These are phyloP conservation scores for Neoscelio sp. DNA, from an alignment of 2,888 invertebrate species.

Conservation along the genomic window DNA sequence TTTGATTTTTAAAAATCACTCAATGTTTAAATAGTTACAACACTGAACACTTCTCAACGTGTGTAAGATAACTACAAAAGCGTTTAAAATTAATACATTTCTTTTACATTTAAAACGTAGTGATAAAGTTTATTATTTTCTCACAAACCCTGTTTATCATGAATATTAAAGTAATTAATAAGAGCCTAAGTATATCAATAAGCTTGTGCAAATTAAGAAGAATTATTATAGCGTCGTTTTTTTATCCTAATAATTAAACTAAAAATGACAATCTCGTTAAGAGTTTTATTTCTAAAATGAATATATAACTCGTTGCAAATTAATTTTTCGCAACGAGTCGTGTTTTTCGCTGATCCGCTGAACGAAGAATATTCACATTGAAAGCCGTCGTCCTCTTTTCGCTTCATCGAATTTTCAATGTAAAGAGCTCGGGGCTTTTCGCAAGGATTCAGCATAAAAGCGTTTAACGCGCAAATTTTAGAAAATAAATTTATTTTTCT, in stretches of 20 bases:
- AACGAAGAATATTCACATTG: neutral
- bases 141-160: neutral
- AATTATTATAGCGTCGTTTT: too few relatives aligned
- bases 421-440: constrained; percentile 10
- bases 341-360: neutral
- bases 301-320: neutral
- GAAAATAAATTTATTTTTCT: constrained; percentile 11
- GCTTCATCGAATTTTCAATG: constrained; percentile 27
- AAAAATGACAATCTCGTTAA: too few relatives aligned
- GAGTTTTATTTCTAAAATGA: neutral
- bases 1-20: too few relatives aligned
- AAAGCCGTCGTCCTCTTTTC: constrained; percentile 5
- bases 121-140: constrained; percentile 27
- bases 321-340: neutral
- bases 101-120: too few relatives aligned
- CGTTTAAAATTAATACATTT: too few relatives aligned
- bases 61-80: too few relatives aligned
- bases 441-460: constrained; percentile 1
- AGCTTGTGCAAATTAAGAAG: too few relatives aligned
- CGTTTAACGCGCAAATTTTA: constrained; percentile 11
- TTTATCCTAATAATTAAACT: too few relatives aligned
- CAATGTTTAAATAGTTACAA: too few relatives aligned
- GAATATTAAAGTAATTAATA: neutral
- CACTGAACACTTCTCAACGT: too few relatives aligned
- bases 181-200: too few relatives aligned